Percentiles rank a stretch among this genome's conserved stretches.
These are phyloP conservation scores for Bothrops jararaca DNA, from an alignment of 2,113 vertebrate species.

Conservation along the genomic window DNA sequence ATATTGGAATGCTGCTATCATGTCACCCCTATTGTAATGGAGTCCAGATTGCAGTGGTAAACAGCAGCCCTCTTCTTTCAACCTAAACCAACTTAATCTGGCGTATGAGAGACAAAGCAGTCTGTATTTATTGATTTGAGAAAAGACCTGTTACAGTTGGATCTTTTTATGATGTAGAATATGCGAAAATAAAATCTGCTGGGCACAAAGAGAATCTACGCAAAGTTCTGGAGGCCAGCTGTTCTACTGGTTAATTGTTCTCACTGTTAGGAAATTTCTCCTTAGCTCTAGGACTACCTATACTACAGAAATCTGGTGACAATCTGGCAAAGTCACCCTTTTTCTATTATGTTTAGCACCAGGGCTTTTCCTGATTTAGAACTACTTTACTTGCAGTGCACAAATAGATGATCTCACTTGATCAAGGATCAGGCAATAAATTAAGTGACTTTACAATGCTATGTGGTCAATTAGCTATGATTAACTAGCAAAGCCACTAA, in stretches of 20 bases:
- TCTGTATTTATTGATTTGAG: not conserved
- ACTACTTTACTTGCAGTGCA: no score
- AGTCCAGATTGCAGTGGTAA: not conserved
- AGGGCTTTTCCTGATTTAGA: not conserved
- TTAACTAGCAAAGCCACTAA: not conserved
- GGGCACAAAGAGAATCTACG: constrained; percentile 4
- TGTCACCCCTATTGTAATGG: no score
- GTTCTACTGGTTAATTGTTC: no score
- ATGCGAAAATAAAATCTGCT: not conserved
- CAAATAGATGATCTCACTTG: not conserved
- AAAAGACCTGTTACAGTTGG: not conserved
- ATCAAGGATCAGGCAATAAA: not conserved
- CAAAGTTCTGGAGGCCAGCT: not conserved
- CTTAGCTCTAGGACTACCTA: no score
- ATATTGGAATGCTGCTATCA: no score
- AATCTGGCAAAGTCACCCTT: not conserved
- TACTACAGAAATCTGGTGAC: no score
- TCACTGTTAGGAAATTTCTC: no score
- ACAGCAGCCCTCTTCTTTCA: not conserved
- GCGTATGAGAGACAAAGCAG: not conserved
- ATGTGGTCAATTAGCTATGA: not conserved
- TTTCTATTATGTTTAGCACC: not conserved
- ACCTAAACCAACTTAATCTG: not conserved
- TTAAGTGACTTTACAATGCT: not conserved
- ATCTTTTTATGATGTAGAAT: not conserved